phyloP scores from a whole-genome alignment of 2,113 vertebrate species.

The Mormoops blainvillei region DNA sequence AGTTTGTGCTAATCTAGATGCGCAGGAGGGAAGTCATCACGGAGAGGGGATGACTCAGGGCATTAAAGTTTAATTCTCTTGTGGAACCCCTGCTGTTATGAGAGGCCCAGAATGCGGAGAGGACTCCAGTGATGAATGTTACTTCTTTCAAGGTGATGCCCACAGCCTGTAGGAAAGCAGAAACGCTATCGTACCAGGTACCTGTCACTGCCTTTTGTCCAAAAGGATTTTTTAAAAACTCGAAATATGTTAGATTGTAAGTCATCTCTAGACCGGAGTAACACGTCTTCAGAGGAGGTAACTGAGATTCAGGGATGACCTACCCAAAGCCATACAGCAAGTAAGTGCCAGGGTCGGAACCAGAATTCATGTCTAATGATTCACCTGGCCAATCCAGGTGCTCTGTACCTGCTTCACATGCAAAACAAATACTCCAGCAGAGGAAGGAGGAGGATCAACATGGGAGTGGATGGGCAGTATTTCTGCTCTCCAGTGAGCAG shows the following conservation, averaged over 20 bases:
- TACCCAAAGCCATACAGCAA: not conserved
- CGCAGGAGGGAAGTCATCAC: not conserved
- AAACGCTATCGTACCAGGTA: not conserved
- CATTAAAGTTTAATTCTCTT: not conserved
- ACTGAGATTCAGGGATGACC: not conserved
- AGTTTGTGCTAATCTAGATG: not conserved
- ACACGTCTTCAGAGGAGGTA: not conserved
- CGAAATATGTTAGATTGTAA: not conserved
- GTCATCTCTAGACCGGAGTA: not conserved
- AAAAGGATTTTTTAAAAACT: not conserved
- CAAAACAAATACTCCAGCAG: not conserved
- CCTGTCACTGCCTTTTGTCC: not conserved
- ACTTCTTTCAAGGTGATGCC: not conserved
- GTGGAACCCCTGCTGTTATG: not conserved
- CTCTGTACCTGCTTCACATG: not conserved
- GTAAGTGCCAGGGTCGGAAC: not conserved
- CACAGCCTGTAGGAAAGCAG: not conserved
- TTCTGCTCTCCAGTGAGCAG: not conserved
- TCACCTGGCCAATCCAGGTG: not conserved
- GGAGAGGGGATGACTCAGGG: not conserved
- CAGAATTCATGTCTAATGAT: not conserved
- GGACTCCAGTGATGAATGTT: not conserved
- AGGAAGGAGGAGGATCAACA: not conserved
- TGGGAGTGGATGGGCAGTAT: not conserved
- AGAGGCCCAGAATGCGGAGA: not conserved